Evolutionary conservation across 1,140 invertebrate genomes (phyloP), one percentile per base, ranked within the genome.

Genomic region (Saccostrea cuccullata): DNA sequence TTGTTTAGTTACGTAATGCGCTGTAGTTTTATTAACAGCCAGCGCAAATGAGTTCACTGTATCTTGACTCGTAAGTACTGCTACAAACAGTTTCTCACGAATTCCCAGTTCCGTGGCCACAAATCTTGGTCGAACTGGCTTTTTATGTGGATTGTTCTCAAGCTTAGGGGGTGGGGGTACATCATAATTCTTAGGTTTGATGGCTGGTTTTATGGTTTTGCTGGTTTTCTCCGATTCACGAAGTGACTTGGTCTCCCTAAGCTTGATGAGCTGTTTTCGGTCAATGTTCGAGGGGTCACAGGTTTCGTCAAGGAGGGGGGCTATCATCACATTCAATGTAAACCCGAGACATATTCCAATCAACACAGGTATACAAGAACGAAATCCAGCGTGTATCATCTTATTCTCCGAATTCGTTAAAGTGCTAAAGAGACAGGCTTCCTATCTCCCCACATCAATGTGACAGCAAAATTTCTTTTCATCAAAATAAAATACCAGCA

Each of bases 71-170:
- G 97, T 97, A 87, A 98, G 95, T 70, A 98, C 96, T 3, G 97
- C 98, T 26, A 98, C 96, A 92, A 99, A 97, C n/a, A 98, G 93
- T 93, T 98, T 98, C 56, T 98, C 97, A 82, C 97, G 96, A 82
- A 99, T 98, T 2, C 98, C 98, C 56, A 99, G 96, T 95, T 99
- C 98, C 0, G 98, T 98, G 17, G 97, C 98, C 94, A 98, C 98
- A 95, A 98, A 99, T 55, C 98, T 96, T 1, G 98, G 98, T 9
- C 98, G 96, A 84, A 93, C 88, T 30, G 94, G 90, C 89, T 94
- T 94, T 86, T 93, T 91, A 15, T 67, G 83, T 23, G 84, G 82
- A 15, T 82, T 58, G 11, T 26, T 30, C 64, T 67, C 56, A 23
- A 26, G 15, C 58, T 64, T 82, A 12, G n/a, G 20, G 17, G 82